A percentile compares a stretch with the other conserved stretches of the same genome.
Evolutionary conservation across 2,797 vertebrate genomes (phyloP).

Genomic region (Lagodon rhomboides): DNA sequence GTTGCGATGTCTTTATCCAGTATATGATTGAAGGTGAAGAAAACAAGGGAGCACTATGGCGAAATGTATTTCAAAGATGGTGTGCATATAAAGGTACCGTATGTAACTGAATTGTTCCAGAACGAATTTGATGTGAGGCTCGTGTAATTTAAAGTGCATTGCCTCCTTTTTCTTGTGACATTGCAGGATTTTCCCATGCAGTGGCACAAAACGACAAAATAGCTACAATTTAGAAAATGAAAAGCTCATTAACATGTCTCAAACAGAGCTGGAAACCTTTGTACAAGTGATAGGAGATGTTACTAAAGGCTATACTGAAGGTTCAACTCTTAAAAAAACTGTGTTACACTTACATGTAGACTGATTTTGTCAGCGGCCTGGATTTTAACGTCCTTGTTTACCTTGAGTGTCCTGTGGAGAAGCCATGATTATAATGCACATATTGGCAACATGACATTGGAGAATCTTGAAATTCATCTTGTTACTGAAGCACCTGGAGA

Average conservation of each 20-base stretch:
- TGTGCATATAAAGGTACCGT: neutral
- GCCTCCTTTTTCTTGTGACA: no score
- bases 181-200: neutral
- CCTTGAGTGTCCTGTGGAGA: neutral
- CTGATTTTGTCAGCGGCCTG: neutral
- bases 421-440: neutral
- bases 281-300: neutral
- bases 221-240: neutral
- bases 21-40: constrained; percentile 1
- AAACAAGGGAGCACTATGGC: neutral
- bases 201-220: neutral
- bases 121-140: neutral
- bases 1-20: constrained; percentile 32
- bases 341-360: neutral
- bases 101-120: neutral
- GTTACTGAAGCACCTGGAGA: neutral
- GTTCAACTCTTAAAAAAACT: neutral
- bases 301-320: neutral
- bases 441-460: neutral
- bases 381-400: neutral
- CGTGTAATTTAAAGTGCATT: neutral
- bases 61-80: neutral
- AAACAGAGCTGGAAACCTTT: neutral
- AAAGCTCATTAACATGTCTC: neutral
- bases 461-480: neutral